Evolutionary conservation across 64 coral and sea anemone genomes (phyloP).

Genomic region (Hydrozoanthus tunicans): DNA sequence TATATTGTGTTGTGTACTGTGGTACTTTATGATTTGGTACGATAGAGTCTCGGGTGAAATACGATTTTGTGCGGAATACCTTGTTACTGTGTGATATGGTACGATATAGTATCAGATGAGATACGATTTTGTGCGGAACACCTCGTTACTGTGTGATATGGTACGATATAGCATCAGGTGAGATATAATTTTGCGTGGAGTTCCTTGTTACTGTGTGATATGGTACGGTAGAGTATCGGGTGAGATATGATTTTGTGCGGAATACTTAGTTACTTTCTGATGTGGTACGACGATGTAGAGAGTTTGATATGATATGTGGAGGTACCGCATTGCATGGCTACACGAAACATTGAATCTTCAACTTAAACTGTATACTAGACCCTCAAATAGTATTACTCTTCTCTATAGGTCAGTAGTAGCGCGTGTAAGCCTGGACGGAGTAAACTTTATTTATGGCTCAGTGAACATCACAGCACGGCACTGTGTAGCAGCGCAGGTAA

Average conservation of each 20-base stretch:
- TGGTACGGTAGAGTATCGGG: neutral
- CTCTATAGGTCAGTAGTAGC: neutral
- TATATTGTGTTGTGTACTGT: neutral
- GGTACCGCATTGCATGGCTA: neutral
- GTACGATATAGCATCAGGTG: neutral
- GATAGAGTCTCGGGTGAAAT: no score
- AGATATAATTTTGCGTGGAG: neutral
- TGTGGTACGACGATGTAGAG: no score
- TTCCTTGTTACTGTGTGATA: neutral
- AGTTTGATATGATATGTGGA: no score
- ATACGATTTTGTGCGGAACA: no score
- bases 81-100: neutral
- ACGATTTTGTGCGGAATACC: neutral
- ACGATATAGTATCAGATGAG: neutral
- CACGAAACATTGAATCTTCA: neutral
- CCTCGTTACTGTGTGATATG: neutral
- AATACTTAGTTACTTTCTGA: neutral
- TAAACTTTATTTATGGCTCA: slow-evolving; percentile 24
- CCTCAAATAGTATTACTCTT: neutral
- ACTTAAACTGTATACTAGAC: neutral
- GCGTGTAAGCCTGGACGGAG: slow-evolving; percentile 1
- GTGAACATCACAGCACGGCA: slow-evolving; percentile 22
- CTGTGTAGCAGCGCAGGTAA: slow-evolving; percentile 21
- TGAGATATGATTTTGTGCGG: neutral
- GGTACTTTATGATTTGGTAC: neutral